Base-by-base conservation (phyloP, 2,113 vertebrate species). In the Phrynocephalus versicolor region DNA sequence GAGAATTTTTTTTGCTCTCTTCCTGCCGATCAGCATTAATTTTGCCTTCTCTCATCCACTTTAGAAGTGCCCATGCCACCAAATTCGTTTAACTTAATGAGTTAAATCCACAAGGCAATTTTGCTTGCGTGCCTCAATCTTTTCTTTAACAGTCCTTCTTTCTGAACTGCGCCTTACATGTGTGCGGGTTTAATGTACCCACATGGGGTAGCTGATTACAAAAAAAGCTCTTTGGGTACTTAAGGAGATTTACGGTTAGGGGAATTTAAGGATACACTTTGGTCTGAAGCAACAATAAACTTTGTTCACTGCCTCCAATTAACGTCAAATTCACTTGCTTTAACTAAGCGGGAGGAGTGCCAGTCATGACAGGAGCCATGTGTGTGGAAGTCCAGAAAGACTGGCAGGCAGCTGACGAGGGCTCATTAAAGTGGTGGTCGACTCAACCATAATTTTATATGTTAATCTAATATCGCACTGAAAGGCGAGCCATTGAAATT, bases 401-500 rank as follows among this genome's bases (percentile, higher is more conserved):
- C 75, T 67, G 25, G 6, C 85, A 19, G 2, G 23, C 86, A 45
- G 33, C 65, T 65, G 83, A 88, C 70, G 80, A 5, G 23, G 41
- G 45, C 84, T 93, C 57, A 33, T 82, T 88, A 78, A 92, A 84
- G n/a, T 14, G 87, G 58, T 25, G 41, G 1, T 85, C 58, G 62
- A 67, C 23, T 74, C 3, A 39, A 25, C 76, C 75, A 82, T 89
- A 69, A 75, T 90, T 92, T 94, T 90, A 85, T 73, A 35, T 77
- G 73, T 80, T 89, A 90, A 92, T 88, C 71, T 89, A 67, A 89
- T 93, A 91, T 93, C 94, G 74, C 87, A 70, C n/a, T 81, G 51
- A 90, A 93, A 93, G 25, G 21, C 79, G 9, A 87, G 87, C 35
- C 0, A 1, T 16, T 88, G 91, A 89, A 91, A 91, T 87, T 87